Conservation (phyloP, 2,113 vertebrate genomes). For the Podocnemis expansa region DNA sequence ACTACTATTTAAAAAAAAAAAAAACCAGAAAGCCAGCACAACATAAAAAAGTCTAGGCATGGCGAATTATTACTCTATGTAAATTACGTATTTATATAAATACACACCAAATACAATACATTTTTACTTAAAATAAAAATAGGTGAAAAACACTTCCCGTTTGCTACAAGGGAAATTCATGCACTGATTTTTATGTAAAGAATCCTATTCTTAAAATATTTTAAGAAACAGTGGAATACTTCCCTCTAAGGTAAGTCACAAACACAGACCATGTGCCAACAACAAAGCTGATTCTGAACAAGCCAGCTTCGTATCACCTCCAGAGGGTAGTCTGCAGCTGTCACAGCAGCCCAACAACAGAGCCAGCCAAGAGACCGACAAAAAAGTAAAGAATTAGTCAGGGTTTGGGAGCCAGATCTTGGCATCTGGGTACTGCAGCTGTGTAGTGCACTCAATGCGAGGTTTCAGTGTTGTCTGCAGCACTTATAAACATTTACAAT, state of each 20-base stretch:
- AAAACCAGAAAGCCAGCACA: neutral
- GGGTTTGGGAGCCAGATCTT: conserved; percentile 25
- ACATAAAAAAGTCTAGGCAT: neutral
- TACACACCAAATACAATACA: neutral
- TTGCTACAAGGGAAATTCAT: neutral
- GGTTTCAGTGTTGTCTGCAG: conserved; percentile 4
- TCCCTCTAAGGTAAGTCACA: neutral
- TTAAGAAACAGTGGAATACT: neutral
- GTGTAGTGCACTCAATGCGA: conserved; percentile 18
- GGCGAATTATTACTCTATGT: neutral
- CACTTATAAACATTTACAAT: conserved; percentile 10
- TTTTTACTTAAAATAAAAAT: neutral
- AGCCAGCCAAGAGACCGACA: conserved; percentile 26
- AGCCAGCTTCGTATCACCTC: neutral
- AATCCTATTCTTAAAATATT: neutral
- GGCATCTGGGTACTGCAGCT: conserved; percentile 46
- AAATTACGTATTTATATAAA: neutral
- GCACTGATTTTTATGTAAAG: neutral
- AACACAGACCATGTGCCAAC: neutral
- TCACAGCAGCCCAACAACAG: conserved; percentile 2
- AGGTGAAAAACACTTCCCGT: neutral
- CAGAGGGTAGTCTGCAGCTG: neutral
- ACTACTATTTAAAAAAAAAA: neutral
- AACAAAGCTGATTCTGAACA: neutral
- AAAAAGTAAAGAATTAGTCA: conserved; percentile 8